A percentile compares a stretch with the other conserved stretches of the same genome.
These are phyloP conservation scores for Beroe ovata DNA, from an alignment of 37 sponge, comb jelly and placozoan species.

Conservation along the genomic window DNA sequence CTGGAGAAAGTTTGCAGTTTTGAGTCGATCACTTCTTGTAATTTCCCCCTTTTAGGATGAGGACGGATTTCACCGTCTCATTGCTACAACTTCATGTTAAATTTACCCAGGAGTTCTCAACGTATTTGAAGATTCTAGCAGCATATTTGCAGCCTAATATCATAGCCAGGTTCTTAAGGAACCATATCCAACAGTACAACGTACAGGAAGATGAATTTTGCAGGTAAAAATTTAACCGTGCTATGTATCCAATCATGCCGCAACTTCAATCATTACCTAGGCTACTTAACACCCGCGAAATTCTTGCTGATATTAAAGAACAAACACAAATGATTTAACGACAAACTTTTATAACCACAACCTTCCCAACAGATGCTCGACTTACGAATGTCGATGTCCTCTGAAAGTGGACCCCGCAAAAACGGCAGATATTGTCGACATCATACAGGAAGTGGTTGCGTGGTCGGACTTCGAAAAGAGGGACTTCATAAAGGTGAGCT, in stretches of 20 bases:
- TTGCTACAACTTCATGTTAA: too few species aligned
- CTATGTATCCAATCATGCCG: background rate
- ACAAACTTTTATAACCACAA: too few species aligned
- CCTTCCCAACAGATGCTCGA: slow-evolving; percentile 60
- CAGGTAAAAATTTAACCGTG: background rate
- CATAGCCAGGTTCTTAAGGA: slow-evolving; percentile 16
- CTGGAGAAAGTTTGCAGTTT: too few species aligned
- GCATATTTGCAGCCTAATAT: slow-evolving; percentile 45
- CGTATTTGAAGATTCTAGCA: slow-evolving; percentile 50
- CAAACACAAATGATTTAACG: too few species aligned
- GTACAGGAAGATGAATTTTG: slow-evolving; percentile 64
- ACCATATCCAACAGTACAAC: slow-evolving; percentile 25
- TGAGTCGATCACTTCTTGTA: too few species aligned
- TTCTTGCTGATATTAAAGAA: too few species aligned
- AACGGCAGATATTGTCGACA: slow-evolving; percentile 48
- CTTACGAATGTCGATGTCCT: slow-evolving; percentile 43
- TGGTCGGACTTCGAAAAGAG: slow-evolving; percentile 56
- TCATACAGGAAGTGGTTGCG: slow-evolving; percentile 34
- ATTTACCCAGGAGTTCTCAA: slow-evolving; percentile 34
- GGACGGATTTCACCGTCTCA: too few species aligned
- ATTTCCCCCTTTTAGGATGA: too few species aligned
- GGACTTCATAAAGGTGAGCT: slow-evolving; percentile 45
- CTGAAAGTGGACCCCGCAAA: slow-evolving; percentile 32
- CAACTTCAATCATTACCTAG: too few species aligned
- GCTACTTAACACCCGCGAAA: too few species aligned